Conservation (phyloP, 2,113 vertebrate species). For the Vombatus ursinus region DNA sequence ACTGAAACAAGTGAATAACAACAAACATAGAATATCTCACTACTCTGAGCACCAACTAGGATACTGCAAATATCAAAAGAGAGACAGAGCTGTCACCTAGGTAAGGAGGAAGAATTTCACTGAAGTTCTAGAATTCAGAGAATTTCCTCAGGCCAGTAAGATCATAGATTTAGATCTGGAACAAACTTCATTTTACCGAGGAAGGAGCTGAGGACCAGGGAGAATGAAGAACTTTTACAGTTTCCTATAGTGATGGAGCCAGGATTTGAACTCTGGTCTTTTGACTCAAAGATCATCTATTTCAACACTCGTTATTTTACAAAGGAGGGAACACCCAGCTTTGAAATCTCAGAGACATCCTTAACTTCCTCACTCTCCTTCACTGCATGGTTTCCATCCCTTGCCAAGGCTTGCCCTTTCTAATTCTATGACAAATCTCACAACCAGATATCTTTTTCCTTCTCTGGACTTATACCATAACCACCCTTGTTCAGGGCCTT, state of each 20-base stretch:
- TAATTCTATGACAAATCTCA: neutral
- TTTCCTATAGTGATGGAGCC: neutral
- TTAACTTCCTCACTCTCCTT: neutral
- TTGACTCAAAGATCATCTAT: neutral
- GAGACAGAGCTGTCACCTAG: conserved; percentile 1
- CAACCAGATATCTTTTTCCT: neutral
- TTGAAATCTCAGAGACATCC: neutral
- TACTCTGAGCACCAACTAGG: neutral
- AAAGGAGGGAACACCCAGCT: neutral
- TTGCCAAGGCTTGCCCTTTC: neutral
- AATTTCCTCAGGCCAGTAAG: neutral
- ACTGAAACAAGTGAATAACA: neutral
- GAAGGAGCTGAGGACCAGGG: neutral
- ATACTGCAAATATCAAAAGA: conserved; percentile 13
- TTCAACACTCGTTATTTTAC: neutral
- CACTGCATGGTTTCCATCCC: neutral
- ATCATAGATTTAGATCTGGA: neutral
- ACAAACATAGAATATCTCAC: neutral
- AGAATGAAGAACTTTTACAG: neutral
- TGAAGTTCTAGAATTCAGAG: neutral
- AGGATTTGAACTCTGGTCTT: neutral
- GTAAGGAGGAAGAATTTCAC: conserved; percentile 1
- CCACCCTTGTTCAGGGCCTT: neutral
- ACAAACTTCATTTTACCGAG: neutral
- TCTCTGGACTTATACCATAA: neutral